phyloP scores from a whole-genome alignment of 2,797 vertebrate genomes.

The Moxostoma hubbsi region DNA sequence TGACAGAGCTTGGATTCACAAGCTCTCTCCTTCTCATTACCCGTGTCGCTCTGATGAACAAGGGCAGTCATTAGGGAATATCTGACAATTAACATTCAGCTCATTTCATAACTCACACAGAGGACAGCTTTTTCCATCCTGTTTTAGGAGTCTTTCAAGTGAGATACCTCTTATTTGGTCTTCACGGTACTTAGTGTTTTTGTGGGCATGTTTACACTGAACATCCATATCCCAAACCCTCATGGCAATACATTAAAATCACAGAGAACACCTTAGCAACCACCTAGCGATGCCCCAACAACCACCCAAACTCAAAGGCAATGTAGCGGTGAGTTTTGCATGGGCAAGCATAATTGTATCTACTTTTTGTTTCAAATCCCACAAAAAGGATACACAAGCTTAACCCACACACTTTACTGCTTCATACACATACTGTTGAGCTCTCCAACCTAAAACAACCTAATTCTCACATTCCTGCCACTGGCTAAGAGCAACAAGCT shows the following conservation, averaged over 20 bases:
- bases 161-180: background rate
- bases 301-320: background rate
- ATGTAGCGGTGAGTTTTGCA: background rate
- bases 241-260: too few species aligned
- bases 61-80: slow-evolving; percentile 56
- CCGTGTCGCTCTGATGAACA: slow-evolving; percentile 46
- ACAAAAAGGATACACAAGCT: background rate
- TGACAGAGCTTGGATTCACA: slow-evolving; percentile 35
- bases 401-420: background rate
- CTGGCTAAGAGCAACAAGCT: slow-evolving; percentile 69
- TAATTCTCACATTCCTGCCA: slow-evolving; percentile 59
- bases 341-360: background rate
- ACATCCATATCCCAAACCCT: background rate
- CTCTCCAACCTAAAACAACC: slow-evolving; percentile 1
- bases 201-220: background rate
- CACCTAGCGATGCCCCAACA: too few species aligned
- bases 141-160: background rate
- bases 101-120: slow-evolving; percentile 41
- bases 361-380: background rate
- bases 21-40: slow-evolving; percentile 39
- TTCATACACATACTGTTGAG: background rate
- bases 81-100: slow-evolving; percentile 55
- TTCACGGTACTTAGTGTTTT: too few species aligned
- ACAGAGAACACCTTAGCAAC: too few species aligned
- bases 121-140: background rate